Conservation (phyloP, 1,140 invertebrate species). For the Pseudomyrmex concolor region DNA sequence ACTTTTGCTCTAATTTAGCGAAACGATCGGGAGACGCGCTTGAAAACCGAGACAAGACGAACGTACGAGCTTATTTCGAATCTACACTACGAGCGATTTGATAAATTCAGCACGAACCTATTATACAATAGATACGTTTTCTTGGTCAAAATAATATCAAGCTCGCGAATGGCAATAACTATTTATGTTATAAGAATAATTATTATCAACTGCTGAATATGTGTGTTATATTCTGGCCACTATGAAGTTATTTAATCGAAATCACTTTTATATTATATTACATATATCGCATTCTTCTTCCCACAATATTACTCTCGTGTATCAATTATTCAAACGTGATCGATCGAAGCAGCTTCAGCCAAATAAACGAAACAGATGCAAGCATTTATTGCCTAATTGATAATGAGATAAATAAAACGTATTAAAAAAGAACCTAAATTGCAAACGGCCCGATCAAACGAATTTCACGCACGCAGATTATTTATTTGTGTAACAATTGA, state of each 20-base stretch:
- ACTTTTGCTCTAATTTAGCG: slow-evolving; percentile 24
- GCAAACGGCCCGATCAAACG: not conserved
- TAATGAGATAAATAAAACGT: slow-evolving; percentile 44
- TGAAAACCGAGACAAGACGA: not conserved
- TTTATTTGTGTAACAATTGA: slow-evolving; percentile 18
- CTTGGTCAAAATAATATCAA: not conserved
- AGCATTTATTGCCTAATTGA: not conserved
- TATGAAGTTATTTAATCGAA: slow-evolving; percentile 39
- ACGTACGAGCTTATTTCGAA: not conserved
- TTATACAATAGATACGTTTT: not conserved
- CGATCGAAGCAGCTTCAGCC: slow-evolving; percentile 1
- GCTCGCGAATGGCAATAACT: not conserved
- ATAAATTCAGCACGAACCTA: not conserved
- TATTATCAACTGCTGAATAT: slow-evolving; percentile 32
- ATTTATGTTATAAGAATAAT: slow-evolving; percentile 30
- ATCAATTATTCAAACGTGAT: slow-evolving; percentile 44
- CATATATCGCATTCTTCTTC: not conserved
- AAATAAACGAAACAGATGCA: slow-evolving; percentile 5
- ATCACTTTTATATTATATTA: slow-evolving; percentile 39
- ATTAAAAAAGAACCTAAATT: slow-evolving; percentile 14
- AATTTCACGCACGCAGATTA: slow-evolving; percentile 11
- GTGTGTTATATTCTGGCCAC: slow-evolving; percentile 19
- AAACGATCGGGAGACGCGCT: slow-evolving; percentile 19
- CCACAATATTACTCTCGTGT: slow-evolving; percentile 1
- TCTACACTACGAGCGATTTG: not conserved